Conservation (phyloP, 2,113 vertebrate species). For the Rhea pennata region DNA sequence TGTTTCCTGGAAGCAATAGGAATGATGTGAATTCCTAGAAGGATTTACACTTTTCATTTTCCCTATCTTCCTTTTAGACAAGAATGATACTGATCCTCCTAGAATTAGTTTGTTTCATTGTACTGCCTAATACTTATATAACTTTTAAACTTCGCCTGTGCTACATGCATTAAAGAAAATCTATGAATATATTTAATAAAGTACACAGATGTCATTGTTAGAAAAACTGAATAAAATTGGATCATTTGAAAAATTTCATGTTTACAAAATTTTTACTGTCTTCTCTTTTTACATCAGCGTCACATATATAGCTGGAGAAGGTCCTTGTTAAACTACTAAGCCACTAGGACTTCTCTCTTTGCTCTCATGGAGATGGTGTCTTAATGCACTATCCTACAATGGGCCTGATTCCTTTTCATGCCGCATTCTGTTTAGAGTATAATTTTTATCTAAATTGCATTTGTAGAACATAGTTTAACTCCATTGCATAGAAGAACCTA, state of each 20-base stretch:
- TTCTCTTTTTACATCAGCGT: neutral
- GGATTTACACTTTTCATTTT: conserved; percentile 41
- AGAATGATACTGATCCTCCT: neutral
- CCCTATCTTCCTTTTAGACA: neutral
- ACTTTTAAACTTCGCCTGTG: neutral
- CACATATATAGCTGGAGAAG: neutral
- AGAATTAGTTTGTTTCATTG: neutral
- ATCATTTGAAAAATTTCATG: neutral
- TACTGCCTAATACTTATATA: neutral
- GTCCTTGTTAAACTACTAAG: neutral
- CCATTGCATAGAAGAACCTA: neutral
- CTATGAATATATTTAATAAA: neutral
- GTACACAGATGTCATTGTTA: neutral
- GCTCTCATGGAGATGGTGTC: neutral
- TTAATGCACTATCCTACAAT: neutral
- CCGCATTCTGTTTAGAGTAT: neutral
- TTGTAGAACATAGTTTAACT: neutral
- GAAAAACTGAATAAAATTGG: neutral
- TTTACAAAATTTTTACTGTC: neutral
- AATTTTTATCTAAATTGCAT: neutral
- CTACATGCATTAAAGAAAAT: neutral
- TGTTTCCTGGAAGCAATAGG: conserved; percentile 44
- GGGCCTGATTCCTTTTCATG: neutral
- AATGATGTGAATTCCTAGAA: conserved; percentile 24
- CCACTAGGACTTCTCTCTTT: neutral